A percentile compares a stretch with the other conserved stretches of the same genome.
Conservation (phyloP, 2,797 vertebrate species). For the Acanthopagrus latus region DNA sequence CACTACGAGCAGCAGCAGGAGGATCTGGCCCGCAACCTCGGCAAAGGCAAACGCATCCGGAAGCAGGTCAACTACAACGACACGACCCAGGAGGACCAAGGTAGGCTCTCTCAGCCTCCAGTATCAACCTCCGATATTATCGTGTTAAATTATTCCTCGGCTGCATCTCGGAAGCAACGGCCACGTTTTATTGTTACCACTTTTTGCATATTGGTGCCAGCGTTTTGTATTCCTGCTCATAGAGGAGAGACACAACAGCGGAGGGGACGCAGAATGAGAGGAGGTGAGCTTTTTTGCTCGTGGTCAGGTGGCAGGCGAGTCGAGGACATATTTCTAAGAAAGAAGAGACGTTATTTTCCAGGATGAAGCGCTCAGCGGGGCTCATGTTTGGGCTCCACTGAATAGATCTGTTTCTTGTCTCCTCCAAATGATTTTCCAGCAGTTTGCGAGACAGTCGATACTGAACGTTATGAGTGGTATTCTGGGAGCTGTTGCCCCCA, state of each 20-base stretch:
- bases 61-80: constrained; percentile 99
- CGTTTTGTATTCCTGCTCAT: not conserved
- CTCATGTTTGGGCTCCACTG: not conserved
- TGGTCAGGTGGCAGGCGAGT: constrained; percentile 9
- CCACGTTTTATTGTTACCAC: not conserved
- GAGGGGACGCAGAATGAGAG: not conserved
- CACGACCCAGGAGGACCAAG: constrained; percentile 98
- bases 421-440: constrained; percentile 12
- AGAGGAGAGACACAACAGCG: constrained; percentile 4
- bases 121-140: constrained; percentile 4
- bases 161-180: not conserved
- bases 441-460: constrained; percentile 11
- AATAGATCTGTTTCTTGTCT: constrained; percentile 11
- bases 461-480: constrained; percentile 9
- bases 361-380: not conserved
- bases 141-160: not conserved
- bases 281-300: constrained; percentile 3
- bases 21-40: constrained; percentile 95
- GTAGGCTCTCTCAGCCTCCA: constrained; percentile 78
- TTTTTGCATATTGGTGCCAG: not conserved
- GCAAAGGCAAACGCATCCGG: constrained; percentile 97
- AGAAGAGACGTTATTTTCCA: constrained; percentile 4
- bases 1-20: constrained; percentile 99
- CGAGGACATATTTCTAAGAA: not conserved
- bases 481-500: not conserved